These are phyloP conservation scores for Phylloscopus trochilus DNA, from an alignment of 2,113 vertebrate genomes.

Conservation along the genomic window DNA sequence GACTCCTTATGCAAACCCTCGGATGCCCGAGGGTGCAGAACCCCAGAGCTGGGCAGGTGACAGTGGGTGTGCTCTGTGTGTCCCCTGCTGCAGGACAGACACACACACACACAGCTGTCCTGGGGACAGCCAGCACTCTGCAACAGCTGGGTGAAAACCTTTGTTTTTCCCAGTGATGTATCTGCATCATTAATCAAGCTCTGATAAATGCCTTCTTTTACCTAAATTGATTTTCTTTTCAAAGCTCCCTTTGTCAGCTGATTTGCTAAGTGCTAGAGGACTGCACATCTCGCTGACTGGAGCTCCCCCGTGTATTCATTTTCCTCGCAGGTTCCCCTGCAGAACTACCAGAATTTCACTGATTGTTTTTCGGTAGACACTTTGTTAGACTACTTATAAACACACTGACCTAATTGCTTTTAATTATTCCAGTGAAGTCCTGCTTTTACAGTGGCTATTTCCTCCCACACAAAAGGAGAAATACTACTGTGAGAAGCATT, in stretches of 20 bases:
- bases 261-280: constrained; percentile 69
- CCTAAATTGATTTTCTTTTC: constrained; percentile 71
- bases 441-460: constrained; percentile 42
- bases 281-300: constrained; percentile 39
- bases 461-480: constrained; percentile 23
- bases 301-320: constrained; percentile 1
- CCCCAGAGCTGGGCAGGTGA: neutral
- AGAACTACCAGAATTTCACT: constrained; percentile 56
- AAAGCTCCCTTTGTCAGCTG: constrained; percentile 59
- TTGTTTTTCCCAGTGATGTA: constrained; percentile 17
- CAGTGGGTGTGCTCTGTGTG: rapidly evolving
- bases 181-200: constrained; percentile 49
- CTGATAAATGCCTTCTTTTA: constrained; percentile 62
- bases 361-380: constrained; percentile 65
- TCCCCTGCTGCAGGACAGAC: neutral
- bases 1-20: neutral
- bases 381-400: constrained; percentile 61
- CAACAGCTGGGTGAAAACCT: neutral
- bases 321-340: constrained; percentile 32
- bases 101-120: constrained; percentile 45
- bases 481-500: neutral
- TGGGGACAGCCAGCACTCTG: neutral
- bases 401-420: constrained; percentile 60
- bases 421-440: constrained; percentile 60
- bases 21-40: neutral